These are phyloP conservation scores for Dermolepida albohirtum DNA, from an alignment of 2,888 invertebrate species.

Conservation along the genomic window DNA sequence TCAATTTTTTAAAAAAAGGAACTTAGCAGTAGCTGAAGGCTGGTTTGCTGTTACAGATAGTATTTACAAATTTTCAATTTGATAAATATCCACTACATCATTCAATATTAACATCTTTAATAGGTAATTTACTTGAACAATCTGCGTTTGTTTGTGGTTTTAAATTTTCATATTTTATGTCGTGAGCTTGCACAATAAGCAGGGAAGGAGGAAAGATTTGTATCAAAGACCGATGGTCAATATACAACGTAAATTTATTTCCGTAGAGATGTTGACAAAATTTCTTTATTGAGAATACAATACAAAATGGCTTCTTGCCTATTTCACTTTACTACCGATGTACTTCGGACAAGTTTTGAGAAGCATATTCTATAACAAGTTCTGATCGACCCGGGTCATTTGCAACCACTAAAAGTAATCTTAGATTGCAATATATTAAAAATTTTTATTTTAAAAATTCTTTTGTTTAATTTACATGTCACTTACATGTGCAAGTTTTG, in stretches of 20 bases:
- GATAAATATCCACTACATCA: slow-evolving; percentile 25
- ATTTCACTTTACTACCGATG: slow-evolving; percentile 51
- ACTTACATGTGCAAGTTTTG: slow-evolving; percentile 25
- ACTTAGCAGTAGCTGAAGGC: slow-evolving; percentile 3
- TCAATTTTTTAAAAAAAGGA: slow-evolving; percentile 6
- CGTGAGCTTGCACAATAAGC: slow-evolving; percentile 27
- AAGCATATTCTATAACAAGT: slow-evolving; percentile 59
- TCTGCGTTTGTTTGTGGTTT: slow-evolving; percentile 34
- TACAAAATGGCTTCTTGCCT: slow-evolving; percentile 33
- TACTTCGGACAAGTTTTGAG: slow-evolving; percentile 52
- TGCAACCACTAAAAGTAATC: too few relatives aligned
- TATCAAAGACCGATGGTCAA: slow-evolving; percentile 36
- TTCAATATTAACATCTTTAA: slow-evolving; percentile 7
- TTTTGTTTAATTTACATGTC: slow-evolving; percentile 50
- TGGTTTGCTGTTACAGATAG: slow-evolving; percentile 20
- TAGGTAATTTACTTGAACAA: slow-evolving; percentile 14
- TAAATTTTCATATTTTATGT: slow-evolving; percentile 35
- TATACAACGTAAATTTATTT: too few relatives aligned
- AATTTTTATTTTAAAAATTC: too few relatives aligned
- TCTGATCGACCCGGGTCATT: slow-evolving; percentile 55
- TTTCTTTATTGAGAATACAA: slow-evolving; percentile 33
- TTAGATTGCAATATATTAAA: too few relatives aligned
- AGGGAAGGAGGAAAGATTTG: slow-evolving; percentile 39
- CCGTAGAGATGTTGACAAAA: slow-evolving; percentile 40
- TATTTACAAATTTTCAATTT: slow-evolving; percentile 24